These are phyloP conservation scores for Epicauta chinensis DNA, from an alignment of 1,140 invertebrate genomes.

Conservation along the genomic window DNA sequence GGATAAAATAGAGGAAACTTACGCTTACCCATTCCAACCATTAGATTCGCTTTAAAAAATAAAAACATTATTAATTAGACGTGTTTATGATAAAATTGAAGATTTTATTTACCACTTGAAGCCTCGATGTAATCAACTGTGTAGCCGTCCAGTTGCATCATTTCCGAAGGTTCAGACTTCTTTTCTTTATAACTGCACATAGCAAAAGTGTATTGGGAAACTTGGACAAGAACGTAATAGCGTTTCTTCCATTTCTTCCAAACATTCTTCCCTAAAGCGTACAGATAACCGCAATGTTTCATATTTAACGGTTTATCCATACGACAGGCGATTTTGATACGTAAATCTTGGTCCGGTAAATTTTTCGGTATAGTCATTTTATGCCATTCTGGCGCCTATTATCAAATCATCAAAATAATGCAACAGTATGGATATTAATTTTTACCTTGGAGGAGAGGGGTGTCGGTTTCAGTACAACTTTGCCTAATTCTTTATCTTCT, in stretches of 20 bases:
- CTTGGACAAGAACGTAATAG: conserved; percentile 97
- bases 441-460: conserved; percentile 79
- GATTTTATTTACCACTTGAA: conserved; percentile 61
- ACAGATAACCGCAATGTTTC: conserved; percentile 92
- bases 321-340: conserved; percentile 95
- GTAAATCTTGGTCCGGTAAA: conserved; percentile 87
- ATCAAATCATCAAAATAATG: not conserved
- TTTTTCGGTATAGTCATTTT: conserved; percentile 95
- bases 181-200: conserved; percentile 99
- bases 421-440: not conserved
- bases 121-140: conserved; percentile 99
- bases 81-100: not conserved
- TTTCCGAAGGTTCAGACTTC: conserved; percentile 97
- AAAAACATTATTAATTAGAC: not conserved
- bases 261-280: conserved; percentile 91
- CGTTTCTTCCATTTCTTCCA: conserved; percentile 99
- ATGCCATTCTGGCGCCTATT: conserved; percentile 91
- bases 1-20: conserved; percentile 29
- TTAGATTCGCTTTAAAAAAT: conserved; percentile 66
- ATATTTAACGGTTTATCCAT: conserved; percentile 99
- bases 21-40: conserved; percentile 76
- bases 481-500: conserved; percentile 97
- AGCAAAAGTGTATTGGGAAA: conserved; percentile 99
- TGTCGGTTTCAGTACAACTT: conserved; percentile 88
- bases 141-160: conserved; percentile 99